Conservation (phyloP, 2,888 invertebrate species). For the Drosophila multiciliata region DNA sequence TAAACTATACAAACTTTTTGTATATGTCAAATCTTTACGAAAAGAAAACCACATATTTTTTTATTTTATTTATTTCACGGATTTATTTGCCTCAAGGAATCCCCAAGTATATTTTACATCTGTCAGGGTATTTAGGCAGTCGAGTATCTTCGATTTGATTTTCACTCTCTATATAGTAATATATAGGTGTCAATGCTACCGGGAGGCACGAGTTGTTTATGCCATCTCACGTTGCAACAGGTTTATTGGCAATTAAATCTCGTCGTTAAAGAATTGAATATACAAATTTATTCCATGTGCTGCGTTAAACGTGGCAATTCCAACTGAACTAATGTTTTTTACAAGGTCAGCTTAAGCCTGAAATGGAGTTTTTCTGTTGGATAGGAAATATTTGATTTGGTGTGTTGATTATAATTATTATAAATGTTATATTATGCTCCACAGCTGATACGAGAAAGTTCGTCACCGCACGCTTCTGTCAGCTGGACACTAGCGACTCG, state of each 20-base stretch:
- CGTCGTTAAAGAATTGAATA: not conserved
- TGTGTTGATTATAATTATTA: too few species aligned
- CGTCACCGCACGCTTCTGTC: conserved; percentile 84
- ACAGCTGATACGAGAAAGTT: conserved; percentile 68
- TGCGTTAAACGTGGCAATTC: not conserved
- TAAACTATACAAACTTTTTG: not conserved
- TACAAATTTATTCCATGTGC: not conserved
- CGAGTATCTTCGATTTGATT: not conserved
- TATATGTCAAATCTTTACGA: too few species aligned
- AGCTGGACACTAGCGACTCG: conserved; percentile 83
- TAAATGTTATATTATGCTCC: not conserved
- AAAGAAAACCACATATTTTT: not conserved
- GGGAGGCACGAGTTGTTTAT: not conserved
- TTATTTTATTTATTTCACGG: not conserved
- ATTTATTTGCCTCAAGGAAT: not conserved
- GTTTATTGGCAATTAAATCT: not conserved
- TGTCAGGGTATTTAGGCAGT: not conserved
- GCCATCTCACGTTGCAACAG: not conserved
- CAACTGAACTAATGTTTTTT: not conserved
- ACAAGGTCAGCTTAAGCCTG: not conserved
- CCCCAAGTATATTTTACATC: not conserved
- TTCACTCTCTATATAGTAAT: not conserved
- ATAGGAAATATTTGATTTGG: not conserved
- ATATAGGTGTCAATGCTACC: not conserved
- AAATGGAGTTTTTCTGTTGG: not conserved